These are phyloP conservation scores for Tichodroma muraria DNA, from an alignment of 2,113 vertebrate genomes.

Conservation along the genomic window DNA sequence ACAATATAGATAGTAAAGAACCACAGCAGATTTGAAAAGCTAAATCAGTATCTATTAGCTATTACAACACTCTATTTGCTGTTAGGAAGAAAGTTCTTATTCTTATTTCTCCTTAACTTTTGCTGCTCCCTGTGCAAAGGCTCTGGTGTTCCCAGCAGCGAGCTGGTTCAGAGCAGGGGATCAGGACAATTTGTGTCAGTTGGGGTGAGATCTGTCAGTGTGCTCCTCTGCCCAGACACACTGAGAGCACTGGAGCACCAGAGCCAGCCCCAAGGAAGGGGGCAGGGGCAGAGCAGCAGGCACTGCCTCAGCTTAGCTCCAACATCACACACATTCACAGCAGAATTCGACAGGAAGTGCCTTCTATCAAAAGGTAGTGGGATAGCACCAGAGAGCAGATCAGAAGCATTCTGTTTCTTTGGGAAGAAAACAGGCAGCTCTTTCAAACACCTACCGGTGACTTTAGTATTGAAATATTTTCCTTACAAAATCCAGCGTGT, in stretches of 20 bases:
- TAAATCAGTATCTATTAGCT: neutral
- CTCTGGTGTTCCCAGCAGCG: neutral
- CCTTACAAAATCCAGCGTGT: neutral
- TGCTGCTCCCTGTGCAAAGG: neutral
- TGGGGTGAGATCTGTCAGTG: neutral
- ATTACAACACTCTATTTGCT: neutral
- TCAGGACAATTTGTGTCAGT: neutral
- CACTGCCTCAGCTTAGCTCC: neutral
- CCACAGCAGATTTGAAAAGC: neutral
- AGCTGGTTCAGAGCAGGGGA: neutral
- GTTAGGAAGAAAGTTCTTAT: neutral
- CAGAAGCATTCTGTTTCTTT: neutral
- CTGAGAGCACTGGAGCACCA: rapidly evolving
- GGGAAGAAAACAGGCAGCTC: neutral
- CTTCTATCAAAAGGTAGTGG: neutral
- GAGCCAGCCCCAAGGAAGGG: neutral
- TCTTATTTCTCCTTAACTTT: neutral
- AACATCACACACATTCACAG: rapidly evolving
- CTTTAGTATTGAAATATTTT: neutral
- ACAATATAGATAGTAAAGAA: neutral
- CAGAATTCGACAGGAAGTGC: neutral
- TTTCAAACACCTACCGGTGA: neutral
- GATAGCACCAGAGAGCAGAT: neutral
- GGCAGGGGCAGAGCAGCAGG: neutral
- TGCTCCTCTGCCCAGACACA: neutral